These are phyloP conservation scores for Rhineura floridana DNA, from an alignment of 2,113 vertebrate genomes.

Conservation along the genomic window DNA sequence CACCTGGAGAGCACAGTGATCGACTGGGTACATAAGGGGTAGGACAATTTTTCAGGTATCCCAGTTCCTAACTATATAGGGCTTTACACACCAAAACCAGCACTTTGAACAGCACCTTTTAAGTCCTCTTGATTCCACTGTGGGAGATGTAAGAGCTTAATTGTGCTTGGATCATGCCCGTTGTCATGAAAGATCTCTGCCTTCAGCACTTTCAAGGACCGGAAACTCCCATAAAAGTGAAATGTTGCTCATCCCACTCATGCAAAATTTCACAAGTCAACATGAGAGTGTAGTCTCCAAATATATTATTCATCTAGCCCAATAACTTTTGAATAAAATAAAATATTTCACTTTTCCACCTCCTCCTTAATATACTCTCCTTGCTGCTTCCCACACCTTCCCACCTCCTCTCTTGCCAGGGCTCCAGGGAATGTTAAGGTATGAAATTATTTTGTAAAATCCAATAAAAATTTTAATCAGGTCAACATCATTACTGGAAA, in stretches of 20 bases:
- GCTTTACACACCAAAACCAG: too few species aligned
- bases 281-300: constrained; percentile 6
- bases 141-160: too few species aligned
- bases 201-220: neutral
- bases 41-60: too few species aligned
- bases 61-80: too few species aligned
- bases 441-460: constrained; percentile 79
- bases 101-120: too few species aligned
- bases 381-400: neutral
- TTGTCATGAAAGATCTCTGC: neutral
- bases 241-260: neutral
- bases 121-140: neutral
- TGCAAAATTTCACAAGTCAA: constrained; percentile 12
- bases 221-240: neutral
- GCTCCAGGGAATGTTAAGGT: constrained; percentile 61
- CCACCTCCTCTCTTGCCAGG: constrained; percentile 37
- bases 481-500: constrained; percentile 73
- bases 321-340: constrained; percentile 41
- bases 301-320: constrained; percentile 56
- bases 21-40: too few species aligned
- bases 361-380: constrained; percentile 55
- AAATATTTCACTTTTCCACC: constrained; percentile 58
- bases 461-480: constrained; percentile 81
- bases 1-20: too few species aligned
- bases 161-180: neutral